Evolutionary conservation across 2,113 vertebrate genomes (phyloP), one percentile per base, ranked within the genome.

Genomic region (Coptodon rendalli): DNA sequence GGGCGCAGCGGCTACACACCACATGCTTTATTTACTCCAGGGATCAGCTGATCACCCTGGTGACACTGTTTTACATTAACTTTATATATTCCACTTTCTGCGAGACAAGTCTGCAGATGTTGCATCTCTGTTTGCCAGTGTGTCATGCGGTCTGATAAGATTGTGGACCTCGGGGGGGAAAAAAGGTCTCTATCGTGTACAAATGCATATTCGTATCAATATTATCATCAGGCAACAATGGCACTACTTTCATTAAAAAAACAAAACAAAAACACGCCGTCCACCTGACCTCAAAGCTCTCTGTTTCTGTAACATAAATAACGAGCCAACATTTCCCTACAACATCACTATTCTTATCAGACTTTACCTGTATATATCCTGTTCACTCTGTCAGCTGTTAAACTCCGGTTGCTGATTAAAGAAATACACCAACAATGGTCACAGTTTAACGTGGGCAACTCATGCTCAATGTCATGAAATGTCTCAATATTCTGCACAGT

Each of bases 131-230:
- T 66, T 38, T 66, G 61, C 17, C 61, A 12, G 34, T 2, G 61
- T 66, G 1, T 13, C 10, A 7, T 66, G 61, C 3, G 4, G 61
- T 66, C 34, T 38, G 61, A 38, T 36, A 66, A 66, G 61, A 66
- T 66, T 12, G 31, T n/a, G 31, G 31, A n/a, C 17, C 17, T 38
- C 1, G 9, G 31, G 9, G 3, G 16, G 2, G 0, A 9, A 17
- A 54, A 56, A 56, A n/a, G 61, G 61, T 66, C 1, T 38, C 61
- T 36, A 12, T 66, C 59, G 36, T 36, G 61, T 12, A 36, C 31
- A 66, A 66, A 12, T 7, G 4, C 31, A 66, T n/a, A n/a, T 5
- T 36, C 6, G 10, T 66, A 12, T 66, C 61, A 66, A 66, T 66
- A 12, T 66, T 36, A 12, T 36, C 61, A 12, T 36, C 31, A 66